These are phyloP conservation scores for Limnephilus rhombicus DNA, from an alignment of 2,888 invertebrate genomes.

Conservation along the genomic window DNA sequence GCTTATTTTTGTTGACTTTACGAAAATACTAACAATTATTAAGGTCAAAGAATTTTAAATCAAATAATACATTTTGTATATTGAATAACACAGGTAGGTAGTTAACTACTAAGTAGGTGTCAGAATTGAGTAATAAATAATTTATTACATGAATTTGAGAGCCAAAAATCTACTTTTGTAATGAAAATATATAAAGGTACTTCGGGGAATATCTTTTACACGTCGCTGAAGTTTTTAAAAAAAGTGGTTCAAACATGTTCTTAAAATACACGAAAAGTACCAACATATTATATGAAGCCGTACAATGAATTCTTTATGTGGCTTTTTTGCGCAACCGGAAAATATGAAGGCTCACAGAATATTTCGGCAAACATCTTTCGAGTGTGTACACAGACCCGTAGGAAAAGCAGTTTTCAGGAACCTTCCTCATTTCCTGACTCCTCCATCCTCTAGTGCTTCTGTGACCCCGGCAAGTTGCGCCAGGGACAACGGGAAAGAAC, in stretches of 20 bases:
- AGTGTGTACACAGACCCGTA: slow-evolving; percentile 64
- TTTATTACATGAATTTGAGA: neutral
- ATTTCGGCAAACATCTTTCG: slow-evolving; percentile 66
- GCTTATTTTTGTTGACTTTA: neutral
- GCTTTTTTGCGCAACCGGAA: slow-evolving; percentile 55
- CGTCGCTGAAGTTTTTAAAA: slow-evolving; percentile 32
- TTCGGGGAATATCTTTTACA: neutral
- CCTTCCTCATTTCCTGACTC: slow-evolving; percentile 17
- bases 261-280: slow-evolving; percentile 55
- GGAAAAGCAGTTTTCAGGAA: slow-evolving; percentile 56
- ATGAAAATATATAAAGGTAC: neutral
- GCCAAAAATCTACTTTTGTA: neutral
- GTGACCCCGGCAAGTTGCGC: slow-evolving; percentile 14
- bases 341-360: slow-evolving; percentile 64
- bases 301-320: slow-evolving; percentile 65
- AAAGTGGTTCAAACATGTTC: slow-evolving; percentile 57
- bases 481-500: slow-evolving; percentile 14
- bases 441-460: slow-evolving; percentile 33
- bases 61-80: neutral
- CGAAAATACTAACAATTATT: neutral
- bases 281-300: slow-evolving; percentile 49
- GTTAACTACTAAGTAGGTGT: neutral
- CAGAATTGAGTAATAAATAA: neutral
- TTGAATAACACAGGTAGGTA: neutral
- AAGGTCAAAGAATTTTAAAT: neutral